A percentile compares a stretch with the other conserved stretches of the same genome.
phyloP scores from a whole-genome alignment of 2,797 vertebrate genomes.

The Hemitrygon akajei region DNA sequence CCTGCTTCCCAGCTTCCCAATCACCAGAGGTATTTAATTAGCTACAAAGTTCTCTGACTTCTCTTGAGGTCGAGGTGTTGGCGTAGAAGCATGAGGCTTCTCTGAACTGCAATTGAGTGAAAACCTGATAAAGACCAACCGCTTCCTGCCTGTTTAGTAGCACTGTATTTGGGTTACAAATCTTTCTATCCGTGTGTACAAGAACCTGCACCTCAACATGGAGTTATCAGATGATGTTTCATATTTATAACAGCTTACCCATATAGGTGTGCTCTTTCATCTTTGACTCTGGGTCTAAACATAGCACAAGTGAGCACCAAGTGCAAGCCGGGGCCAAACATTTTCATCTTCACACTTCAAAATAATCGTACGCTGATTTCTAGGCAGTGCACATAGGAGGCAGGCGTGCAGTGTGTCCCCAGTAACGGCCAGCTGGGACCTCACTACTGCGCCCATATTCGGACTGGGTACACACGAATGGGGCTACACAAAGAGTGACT shows the following conservation, averaged over 20 bases:
- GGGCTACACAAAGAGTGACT: too few species aligned
- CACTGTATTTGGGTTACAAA: not conserved
- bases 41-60: too few species aligned
- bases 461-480: too few species aligned
- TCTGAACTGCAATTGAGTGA: not conserved
- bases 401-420: too few species aligned
- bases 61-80: not conserved
- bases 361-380: not conserved
- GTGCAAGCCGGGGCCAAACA: not conserved
- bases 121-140: not conserved
- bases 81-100: not conserved
- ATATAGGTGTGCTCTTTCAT: not conserved
- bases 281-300: not conserved
- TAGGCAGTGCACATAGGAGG: not conserved
- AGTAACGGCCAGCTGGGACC: not conserved
- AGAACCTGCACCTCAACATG: not conserved
- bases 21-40: not conserved
- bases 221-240: not conserved
- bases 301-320: not conserved
- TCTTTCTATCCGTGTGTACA: not conserved
- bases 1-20: too few species aligned
- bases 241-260: constrained; percentile 11
- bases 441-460: too few species aligned
- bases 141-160: too few species aligned
- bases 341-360: not conserved